Percentiles rank a stretch among this genome's conserved stretches.
phyloP scores from a whole-genome alignment of 35 echinoderm and acorn worm genomes.

The Holothuria glaberrima region DNA sequence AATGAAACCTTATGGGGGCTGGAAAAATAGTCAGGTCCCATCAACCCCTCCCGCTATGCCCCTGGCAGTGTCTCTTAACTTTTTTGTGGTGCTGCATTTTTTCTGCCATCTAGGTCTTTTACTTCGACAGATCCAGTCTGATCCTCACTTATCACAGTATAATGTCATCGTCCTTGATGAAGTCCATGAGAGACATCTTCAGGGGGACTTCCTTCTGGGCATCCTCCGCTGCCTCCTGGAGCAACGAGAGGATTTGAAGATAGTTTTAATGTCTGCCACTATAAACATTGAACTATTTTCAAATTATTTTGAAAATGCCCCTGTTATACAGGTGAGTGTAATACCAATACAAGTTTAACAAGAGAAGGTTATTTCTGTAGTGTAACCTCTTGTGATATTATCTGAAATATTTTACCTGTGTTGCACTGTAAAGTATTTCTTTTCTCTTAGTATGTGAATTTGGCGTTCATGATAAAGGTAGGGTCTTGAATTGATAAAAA shows the following conservation, averaged over 20 bases:
- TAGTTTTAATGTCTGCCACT: constrained; percentile 95
- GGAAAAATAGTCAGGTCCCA: no score
- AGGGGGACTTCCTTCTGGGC: constrained; percentile 95
- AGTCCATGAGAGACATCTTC: constrained; percentile 87
- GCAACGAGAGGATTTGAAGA: constrained; percentile 88
- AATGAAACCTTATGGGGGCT: no score
- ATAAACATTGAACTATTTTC: constrained; percentile 97
- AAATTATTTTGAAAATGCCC: constrained; percentile 85
- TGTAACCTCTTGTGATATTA: not conserved
- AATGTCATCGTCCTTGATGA: constrained; percentile 95
- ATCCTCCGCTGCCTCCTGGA: constrained; percentile 86
- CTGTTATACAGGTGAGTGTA: constrained; percentile 83
- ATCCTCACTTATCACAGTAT: constrained; percentile 83
- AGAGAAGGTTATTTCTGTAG: not conserved
- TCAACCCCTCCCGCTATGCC: no score
- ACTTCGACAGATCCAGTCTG: constrained; percentile 77
- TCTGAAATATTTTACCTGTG: not conserved
- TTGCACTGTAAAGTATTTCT: no score
- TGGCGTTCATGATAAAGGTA: no score
- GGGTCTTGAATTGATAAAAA: no score
- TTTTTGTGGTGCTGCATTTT: not conserved
- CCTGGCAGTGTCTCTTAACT: not conserved
- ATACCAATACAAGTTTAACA: not conserved
- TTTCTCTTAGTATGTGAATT: no score
- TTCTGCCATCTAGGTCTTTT: constrained; percentile 68